Evolutionary conservation across 2,888 invertebrate species (phyloP).

Genomic region (Tanytarsus gracilentus): DNA sequence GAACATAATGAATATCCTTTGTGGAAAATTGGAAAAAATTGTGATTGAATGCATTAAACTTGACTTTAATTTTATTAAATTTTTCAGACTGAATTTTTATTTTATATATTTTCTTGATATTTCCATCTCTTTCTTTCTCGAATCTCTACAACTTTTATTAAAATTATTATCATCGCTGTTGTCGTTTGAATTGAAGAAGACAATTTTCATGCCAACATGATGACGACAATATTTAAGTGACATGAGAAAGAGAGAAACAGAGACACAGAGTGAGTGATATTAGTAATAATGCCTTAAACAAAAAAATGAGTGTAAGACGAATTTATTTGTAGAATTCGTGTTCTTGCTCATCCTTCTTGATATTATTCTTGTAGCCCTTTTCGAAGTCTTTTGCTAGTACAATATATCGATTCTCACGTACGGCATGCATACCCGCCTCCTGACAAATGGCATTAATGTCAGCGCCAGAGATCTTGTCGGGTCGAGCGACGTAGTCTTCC

Average conservation of each 20-base stretch:
- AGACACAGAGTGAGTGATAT: no score
- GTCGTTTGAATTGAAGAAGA: no score
- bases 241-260: background rate
- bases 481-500: constrained; percentile 97
- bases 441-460: constrained; percentile 99
- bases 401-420: constrained; percentile 97
- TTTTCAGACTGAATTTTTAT: no score
- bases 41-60: no score
- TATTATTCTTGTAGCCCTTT: constrained; percentile 99
- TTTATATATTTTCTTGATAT: no score
- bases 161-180: no score
- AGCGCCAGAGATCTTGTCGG: constrained; percentile 97
- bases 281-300: background rate
- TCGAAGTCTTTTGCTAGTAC: constrained; percentile 99
- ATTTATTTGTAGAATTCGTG: constrained; percentile 98
- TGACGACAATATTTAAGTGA: background rate
- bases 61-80: no score
- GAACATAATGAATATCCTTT: no score
- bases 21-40: no score
- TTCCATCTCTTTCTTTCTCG: no score
- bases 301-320: constrained; percentile 2
- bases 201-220: background rate
- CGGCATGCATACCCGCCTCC: constrained; percentile 99
- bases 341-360: constrained; percentile 98
- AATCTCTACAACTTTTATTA: no score